Evolutionary conservation across 1,140 invertebrate genomes (phyloP).

Genomic region (Leptonema lineaticorne): DNA sequence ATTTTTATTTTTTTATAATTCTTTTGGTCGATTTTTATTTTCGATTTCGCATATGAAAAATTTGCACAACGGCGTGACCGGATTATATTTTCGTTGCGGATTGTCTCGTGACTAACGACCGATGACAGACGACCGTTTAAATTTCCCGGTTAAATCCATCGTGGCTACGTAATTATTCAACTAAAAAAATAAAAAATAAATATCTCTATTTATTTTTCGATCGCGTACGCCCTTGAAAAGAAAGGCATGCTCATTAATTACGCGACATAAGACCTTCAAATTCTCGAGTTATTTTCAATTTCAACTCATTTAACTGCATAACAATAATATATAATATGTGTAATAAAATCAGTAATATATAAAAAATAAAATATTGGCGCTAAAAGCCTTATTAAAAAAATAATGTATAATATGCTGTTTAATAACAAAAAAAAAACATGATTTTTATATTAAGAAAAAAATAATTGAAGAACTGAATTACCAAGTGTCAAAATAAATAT

Average conservation of each 20-base stretch:
- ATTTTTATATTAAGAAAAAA: not conserved
- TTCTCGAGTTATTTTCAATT: not conserved
- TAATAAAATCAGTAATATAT: too few species aligned
- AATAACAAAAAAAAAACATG: not conserved
- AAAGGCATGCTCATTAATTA: not conserved
- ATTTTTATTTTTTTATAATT: not conserved
- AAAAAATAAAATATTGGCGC: too few species aligned
- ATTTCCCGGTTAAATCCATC: not conserved
- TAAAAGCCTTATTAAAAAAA: too few species aligned
- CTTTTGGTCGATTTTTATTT: not conserved
- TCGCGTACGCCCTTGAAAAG: not conserved
- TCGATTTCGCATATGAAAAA: slow-evolving; percentile 15
- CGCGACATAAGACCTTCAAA: not conserved
- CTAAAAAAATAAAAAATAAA: not conserved
- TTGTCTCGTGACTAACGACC: not conserved
- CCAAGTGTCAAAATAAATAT: not conserved
- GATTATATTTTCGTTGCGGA: not conserved
- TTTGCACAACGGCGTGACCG: not conserved
- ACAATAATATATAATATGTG: too few species aligned
- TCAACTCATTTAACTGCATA: too few species aligned
- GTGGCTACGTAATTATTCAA: not conserved
- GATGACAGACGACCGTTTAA: slow-evolving; percentile 1
- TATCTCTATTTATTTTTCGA: not conserved
- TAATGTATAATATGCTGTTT: too few species aligned
- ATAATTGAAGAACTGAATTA: too few species aligned